Evolutionary conservation across 2,113 vertebrate genomes (phyloP).

Genomic region (Columbina picui): DNA sequence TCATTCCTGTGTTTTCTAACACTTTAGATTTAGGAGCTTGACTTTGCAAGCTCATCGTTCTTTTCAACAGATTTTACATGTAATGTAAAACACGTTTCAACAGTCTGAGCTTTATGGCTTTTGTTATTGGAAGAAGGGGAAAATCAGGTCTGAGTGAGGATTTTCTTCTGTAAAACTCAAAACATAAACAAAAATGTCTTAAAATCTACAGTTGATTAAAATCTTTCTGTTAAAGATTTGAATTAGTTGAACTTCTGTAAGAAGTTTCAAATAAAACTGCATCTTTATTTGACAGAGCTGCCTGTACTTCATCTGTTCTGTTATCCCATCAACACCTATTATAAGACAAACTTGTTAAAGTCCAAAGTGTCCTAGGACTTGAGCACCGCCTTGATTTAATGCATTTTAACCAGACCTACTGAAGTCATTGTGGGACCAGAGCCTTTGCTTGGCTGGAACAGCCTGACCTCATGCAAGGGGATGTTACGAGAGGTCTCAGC

Average conservation of each 20-base stretch:
- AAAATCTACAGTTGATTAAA: background rate
- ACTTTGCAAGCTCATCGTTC: background rate
- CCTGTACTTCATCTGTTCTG: background rate
- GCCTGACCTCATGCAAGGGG: background rate
- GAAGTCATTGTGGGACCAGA: background rate
- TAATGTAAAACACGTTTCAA: conserved; percentile 5
- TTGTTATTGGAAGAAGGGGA: conserved; percentile 5
- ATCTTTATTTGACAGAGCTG: background rate
- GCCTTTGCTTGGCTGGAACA: background rate
- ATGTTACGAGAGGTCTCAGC: background rate
- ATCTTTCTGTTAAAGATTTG: background rate
- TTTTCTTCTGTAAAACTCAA: background rate
- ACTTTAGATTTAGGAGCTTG: background rate
- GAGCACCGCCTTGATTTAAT: background rate
- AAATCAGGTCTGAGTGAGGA: background rate
- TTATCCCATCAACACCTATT: fast-evolving
- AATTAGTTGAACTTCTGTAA: background rate
- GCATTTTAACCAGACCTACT: background rate
- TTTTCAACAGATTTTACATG: conserved; percentile 11
- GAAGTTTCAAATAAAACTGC: background rate
- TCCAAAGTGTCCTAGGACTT: background rate
- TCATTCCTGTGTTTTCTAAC: conserved; percentile 1
- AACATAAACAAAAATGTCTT: background rate
- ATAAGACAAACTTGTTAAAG: background rate
- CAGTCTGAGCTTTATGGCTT: background rate